Evolutionary conservation across 2,113 vertebrate genomes (phyloP), one percentile per base, ranked within the genome.

Genomic region (Perca flavescens): DNA sequence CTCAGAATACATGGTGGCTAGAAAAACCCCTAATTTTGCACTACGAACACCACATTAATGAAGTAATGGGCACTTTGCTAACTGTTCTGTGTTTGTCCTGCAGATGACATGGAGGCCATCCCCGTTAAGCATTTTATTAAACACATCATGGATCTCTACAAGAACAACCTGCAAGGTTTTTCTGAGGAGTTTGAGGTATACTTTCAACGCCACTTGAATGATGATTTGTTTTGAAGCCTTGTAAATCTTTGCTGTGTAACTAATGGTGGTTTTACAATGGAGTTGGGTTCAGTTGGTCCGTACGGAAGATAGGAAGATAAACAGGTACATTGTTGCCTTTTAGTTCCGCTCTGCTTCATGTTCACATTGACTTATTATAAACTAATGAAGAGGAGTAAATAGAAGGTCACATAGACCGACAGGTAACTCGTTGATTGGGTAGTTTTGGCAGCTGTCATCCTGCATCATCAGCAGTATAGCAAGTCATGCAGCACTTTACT

Each of bases 61-160:
- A 34, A 43, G n/a, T 56, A 46, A 71, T 10, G 34, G 36, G 25
- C 25, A n/a, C 50, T 16, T 40, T 53, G 7, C 56, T 83, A 19
- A 63, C 16, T 77, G 61, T 46, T 73, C 12, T 61, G 14, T 70
- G 21, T 87, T 50, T 89, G 36, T 89, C 65, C 88, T 92, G 74
- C 96, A 99, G 98, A 99, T 95, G 98, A 99, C 93, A 98, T 97
- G 96, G 98, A 99, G 90, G 97, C 98, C 86, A 95, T 99, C 90
- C 96, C 97, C 56, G 97, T 99, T 85, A 98, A 97, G 94, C 97
- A 97, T 92, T 99, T 99, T 74, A 90, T 99, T 73, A 99, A 99
- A 96, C 98, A 99, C 92, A 94, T 98, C 91, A 96, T 96, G 94
- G 97, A 99, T 86, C 96, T 99, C 46, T 99, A 99, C 90, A 96